Base-by-base conservation (phyloP, 2,888 invertebrate species). In the Andrena haemorrhoa region DNA sequence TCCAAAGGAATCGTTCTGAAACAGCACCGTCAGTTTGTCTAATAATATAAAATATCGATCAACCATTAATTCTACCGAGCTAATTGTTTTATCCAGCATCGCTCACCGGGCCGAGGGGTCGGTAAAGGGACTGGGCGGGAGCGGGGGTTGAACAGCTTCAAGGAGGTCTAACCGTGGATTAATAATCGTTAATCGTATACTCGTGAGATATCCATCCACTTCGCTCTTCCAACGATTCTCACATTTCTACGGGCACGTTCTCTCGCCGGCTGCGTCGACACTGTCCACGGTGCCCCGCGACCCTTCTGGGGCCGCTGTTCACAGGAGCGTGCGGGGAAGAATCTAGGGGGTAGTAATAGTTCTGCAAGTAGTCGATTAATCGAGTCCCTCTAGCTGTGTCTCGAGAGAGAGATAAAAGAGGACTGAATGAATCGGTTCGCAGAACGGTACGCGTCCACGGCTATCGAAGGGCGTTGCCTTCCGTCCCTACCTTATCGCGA, bases 401-500 rank as follows among this genome's bases (percentile, higher is more conserved):
- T 80, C 77, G 61, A 69, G 72, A 75, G 76, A 77, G 71, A 64
- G n/a, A 53, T 56, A 56, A 56, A 56, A 78, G 73, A 65, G 72
- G 51, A 64, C 73, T 65, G 75, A 87, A 79, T 20, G 72, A 75
- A 79, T 83, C 79, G 70, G 53, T 56, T 78, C 83, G 65, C 31
- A 70, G 76, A 82, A 86, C 51, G 41, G 77, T 80, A 85, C 65
- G 61, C 68, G 71, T 53, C 86, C 86, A 86, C 78, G 69, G 16
- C 58, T 84, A 76, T 73, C 78, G 75, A 83, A 68, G 85, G 82
- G 4, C 41, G 5, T 41, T 41, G 41, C 41, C 16, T 58, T 70
- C 64, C 56, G 3, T 23, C 56, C 2, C 7, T 16, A 20, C 10
- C 12, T 70, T 85, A 83, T 82, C 71, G 73, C 86, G 82, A 80